Percentiles rank a stretch among this genome's conserved stretches.
Evolutionary conservation across 2,113 vertebrate species (phyloP).

Genomic region (Gallinago media): DNA sequence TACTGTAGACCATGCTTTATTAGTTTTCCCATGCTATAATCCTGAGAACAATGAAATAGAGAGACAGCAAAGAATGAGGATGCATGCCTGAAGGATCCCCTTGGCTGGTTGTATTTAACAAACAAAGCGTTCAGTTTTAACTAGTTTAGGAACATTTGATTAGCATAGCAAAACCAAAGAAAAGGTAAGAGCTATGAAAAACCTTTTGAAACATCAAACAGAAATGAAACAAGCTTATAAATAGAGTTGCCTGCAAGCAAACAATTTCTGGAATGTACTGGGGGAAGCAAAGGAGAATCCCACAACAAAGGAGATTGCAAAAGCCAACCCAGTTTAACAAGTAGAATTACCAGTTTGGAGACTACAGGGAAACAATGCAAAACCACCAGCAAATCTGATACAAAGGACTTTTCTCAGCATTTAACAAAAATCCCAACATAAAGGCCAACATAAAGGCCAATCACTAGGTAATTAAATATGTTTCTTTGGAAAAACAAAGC

Average conservation of each 20-base stretch:
- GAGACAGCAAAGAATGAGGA: not conserved
- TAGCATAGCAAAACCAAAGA: conserved; percentile 15
- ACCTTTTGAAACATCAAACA: conserved; percentile 40
- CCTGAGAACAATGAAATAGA: not conserved
- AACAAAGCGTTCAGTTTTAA: conserved; percentile 5
- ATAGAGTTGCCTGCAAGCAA: conserved; percentile 37
- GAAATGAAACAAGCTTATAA: conserved; percentile 43
- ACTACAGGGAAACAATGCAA: not conserved
- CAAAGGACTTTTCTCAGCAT: conserved; percentile 23
- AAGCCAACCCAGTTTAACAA: conserved; percentile 46
- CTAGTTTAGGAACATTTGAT: not conserved
- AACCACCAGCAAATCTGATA: not conserved
- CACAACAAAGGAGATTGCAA: conserved; percentile 60
- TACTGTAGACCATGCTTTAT: not conserved
- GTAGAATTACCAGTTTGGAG: conserved; percentile 56
- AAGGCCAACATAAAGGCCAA: not conserved
- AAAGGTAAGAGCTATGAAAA: conserved; percentile 37
- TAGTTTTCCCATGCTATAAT: conserved; percentile 11
- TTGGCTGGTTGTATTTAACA: not conserved
- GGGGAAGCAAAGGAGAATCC: conserved; percentile 48
- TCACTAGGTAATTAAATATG: not conserved
- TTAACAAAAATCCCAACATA: not conserved
- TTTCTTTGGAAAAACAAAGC: not conserved
- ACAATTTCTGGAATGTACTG: conserved; percentile 58
- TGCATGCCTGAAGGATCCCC: not conserved